Evolutionary conservation across 2,113 vertebrate genomes (phyloP).

Genomic region (Hyla sarda): DNA sequence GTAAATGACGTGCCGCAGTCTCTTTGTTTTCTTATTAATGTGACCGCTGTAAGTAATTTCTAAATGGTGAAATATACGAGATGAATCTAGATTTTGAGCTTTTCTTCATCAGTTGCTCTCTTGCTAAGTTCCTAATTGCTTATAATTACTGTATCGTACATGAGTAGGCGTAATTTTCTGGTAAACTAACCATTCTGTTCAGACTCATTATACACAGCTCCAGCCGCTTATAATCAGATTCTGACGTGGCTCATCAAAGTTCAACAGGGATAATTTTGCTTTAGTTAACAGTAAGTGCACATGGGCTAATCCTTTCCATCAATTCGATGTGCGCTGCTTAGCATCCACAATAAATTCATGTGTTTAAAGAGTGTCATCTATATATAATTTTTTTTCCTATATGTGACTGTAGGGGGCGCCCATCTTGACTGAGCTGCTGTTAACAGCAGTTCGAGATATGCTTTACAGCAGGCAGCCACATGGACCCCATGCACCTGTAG

Average conservation of each 20-base stretch:
- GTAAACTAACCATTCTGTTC: slow-evolving; percentile 60
- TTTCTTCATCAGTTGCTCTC: slow-evolving; percentile 51
- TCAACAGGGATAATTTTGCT: slow-evolving; percentile 57
- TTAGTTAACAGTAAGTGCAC: slow-evolving; percentile 53
- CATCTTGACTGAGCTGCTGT: too few species aligned
- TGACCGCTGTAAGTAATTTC: slow-evolving; percentile 16
- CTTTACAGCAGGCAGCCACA: too few species aligned
- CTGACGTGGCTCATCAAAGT: slow-evolving; percentile 51
- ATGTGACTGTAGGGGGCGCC: too few species aligned
- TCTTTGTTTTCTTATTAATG: slow-evolving; percentile 31
- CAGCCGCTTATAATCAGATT: slow-evolving; percentile 58
- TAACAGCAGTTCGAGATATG: too few species aligned
- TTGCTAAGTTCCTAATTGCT: slow-evolving; percentile 59
- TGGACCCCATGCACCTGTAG: too few species aligned
- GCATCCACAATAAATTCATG: not conserved
- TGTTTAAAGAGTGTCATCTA: not conserved
- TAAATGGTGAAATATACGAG: slow-evolving; percentile 34
- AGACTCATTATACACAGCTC: slow-evolving; percentile 53
- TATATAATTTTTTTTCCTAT: too few species aligned
- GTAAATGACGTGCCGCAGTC: not conserved
- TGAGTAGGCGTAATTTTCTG: slow-evolving; percentile 59
- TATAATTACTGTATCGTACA: slow-evolving; percentile 59
- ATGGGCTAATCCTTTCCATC: slow-evolving; percentile 27
- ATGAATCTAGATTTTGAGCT: slow-evolving; percentile 30
- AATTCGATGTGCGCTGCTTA: not conserved